phyloP scores from a whole-genome alignment of 2,797 vertebrate genomes.

The Sebastes kiyomatsui region DNA sequence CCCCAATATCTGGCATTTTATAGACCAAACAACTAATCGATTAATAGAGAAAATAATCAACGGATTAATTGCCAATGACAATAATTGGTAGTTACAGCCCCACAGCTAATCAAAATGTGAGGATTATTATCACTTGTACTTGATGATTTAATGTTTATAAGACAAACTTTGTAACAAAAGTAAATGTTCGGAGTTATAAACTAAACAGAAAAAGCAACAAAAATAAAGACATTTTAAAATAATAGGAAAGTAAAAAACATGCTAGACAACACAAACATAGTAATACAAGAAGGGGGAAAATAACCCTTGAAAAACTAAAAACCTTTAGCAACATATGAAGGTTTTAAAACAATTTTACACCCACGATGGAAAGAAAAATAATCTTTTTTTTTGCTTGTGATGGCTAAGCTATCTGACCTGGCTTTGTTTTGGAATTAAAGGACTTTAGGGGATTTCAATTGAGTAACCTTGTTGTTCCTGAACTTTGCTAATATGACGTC shows the following conservation, averaged over 20 bases:
- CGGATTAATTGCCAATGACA: no score
- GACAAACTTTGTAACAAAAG: neutral
- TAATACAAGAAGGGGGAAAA: neutral
- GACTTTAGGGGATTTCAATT: neutral
- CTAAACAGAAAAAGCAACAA: neutral
- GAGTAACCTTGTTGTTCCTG: neutral
- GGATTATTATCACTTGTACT: neutral
- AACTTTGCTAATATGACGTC: neutral
- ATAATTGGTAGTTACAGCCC: no score
- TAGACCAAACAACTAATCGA: no score
- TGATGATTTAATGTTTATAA: neutral
- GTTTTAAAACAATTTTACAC: neutral
- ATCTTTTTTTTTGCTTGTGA: neutral
- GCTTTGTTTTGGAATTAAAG: neutral
- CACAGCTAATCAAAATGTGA: neutral
- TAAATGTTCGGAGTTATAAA: neutral
- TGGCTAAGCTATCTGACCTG: neutral
- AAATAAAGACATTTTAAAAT: neutral
- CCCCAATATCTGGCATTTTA: no score
- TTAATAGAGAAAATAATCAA: no score
- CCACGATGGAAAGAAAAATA: neutral
- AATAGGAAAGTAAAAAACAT: neutral
- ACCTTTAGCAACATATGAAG: neutral
- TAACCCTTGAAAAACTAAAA: neutral
- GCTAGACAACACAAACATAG: neutral